A percentile compares a stretch with the other conserved stretches of the same genome.
Evolutionary conservation across 2,888 invertebrate species (phyloP).

Genomic region (Cerastis rubricosa): DNA sequence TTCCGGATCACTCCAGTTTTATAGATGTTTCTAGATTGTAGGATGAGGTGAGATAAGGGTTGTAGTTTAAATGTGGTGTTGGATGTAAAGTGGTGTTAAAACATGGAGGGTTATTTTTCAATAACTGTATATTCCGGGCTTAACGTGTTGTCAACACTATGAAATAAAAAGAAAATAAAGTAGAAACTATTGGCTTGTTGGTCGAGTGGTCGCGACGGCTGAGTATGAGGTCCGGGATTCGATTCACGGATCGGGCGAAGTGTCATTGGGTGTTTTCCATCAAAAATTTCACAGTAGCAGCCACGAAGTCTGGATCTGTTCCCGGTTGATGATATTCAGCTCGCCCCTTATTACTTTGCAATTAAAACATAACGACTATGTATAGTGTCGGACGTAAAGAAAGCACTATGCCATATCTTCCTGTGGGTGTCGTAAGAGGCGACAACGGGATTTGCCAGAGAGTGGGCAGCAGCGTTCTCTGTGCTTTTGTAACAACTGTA

Average conservation of each 20-base stretch:
- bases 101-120: conserved; percentile 22
- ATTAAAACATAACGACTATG: no score
- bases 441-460: no score
- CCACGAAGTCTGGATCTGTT: background rate
- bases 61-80: conserved; percentile 28
- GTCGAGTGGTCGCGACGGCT: background rate
- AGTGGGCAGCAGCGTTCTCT: no score
- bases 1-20: conserved; percentile 43
- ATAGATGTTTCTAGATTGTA: conserved; percentile 36
- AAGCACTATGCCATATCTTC: no score
- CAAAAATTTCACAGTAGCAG: background rate
- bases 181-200: background rate
- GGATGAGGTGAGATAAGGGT: conserved; percentile 23
- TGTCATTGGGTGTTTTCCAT: background rate
- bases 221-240: background rate
- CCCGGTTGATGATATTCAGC: background rate
- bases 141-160: background rate
- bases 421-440: no score
- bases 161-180: background rate
- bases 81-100: conserved; percentile 12
- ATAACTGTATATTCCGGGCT: background rate
- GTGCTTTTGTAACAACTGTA: no score
- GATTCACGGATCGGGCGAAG: background rate
- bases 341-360: background rate
- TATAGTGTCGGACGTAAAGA: no score